phyloP scores from a whole-genome alignment of 2,888 invertebrate genomes.

The Patella caerulea region DNA sequence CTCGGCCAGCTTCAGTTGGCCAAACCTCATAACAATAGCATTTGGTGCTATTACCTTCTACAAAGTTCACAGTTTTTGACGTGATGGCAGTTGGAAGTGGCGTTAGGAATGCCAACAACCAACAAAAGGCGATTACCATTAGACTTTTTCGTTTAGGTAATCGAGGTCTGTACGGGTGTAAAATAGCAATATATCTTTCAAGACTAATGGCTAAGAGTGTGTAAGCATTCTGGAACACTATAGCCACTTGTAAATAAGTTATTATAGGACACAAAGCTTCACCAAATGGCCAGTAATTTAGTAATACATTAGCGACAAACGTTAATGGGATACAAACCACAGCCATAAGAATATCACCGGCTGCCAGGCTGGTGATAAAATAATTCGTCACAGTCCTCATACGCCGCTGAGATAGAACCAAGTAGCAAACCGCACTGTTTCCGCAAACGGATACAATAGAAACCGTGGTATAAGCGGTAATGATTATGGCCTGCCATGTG shows the following conservation, averaged over 20 bases:
- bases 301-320: conserved; percentile 83
- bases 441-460: conserved; percentile 64
- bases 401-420: conserved; percentile 85
- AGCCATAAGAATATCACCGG: conserved; percentile 70
- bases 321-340: conserved; percentile 71
- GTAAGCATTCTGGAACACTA: conserved; percentile 83
- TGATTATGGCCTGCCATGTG: neutral
- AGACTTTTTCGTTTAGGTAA: conserved; percentile 82
- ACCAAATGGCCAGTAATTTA: conserved; percentile 90
- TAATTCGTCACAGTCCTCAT: conserved; percentile 93
- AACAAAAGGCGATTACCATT: conserved; percentile 80
- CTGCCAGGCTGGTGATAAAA: conserved; percentile 69
- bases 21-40: conserved; percentile 17
- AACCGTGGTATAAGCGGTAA: conserved; percentile 13
- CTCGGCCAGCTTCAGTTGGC: conserved; percentile 19
- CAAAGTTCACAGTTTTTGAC: conserved; percentile 71
- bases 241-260: conserved; percentile 80
- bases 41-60: neutral
- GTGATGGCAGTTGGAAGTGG: conserved; percentile 86
- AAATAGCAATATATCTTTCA: conserved; percentile 90
- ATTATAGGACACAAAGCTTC: conserved; percentile 84
- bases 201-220: conserved; percentile 90
- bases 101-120: conserved; percentile 83
- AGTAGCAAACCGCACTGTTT: conserved; percentile 82
- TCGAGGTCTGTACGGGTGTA: conserved; percentile 87